Conservation (phyloP, 2,888 invertebrate genomes). For the Neocrepidodera transversa region DNA sequence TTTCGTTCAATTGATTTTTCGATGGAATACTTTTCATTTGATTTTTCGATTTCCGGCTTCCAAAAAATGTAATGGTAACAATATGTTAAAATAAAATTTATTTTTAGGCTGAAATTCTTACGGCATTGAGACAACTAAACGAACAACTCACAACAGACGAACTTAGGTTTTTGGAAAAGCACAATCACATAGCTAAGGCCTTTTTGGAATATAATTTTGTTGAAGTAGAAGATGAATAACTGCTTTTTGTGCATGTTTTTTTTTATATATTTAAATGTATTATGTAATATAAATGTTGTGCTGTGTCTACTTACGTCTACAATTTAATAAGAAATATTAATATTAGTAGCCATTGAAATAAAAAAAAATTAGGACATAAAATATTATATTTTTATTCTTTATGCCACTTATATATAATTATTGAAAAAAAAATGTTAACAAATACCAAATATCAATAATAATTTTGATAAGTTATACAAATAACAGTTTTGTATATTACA, state of each 20-base stretch:
- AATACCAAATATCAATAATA: too few relatives aligned
- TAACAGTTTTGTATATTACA: background rate
- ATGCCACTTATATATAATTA: too few relatives aligned
- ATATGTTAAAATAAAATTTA: too few relatives aligned
- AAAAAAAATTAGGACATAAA: too few relatives aligned
- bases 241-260: background rate
- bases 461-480: background rate
- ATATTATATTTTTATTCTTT: too few relatives aligned
- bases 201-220: conserved; percentile 60
- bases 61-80: too few relatives aligned
- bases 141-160: conserved; percentile 62
- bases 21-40: too few relatives aligned
- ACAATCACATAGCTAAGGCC: conserved; percentile 56
- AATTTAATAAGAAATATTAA: too few relatives aligned
- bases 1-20: too few relatives aligned
- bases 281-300: background rate
- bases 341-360: too few relatives aligned
- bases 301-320: background rate
- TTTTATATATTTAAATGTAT: background rate
- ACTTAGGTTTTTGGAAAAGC: conserved; percentile 61
- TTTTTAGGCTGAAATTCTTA: conserved; percentile 63
- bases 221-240: conserved; percentile 56
- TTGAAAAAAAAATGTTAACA: too few relatives aligned
- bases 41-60: too few relatives aligned
- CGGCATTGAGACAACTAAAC: conserved; percentile 63